phyloP scores from a whole-genome alignment of 53 echinoderm and acorn worm genomes.

The Mesocentrotus franciscanus region DNA sequence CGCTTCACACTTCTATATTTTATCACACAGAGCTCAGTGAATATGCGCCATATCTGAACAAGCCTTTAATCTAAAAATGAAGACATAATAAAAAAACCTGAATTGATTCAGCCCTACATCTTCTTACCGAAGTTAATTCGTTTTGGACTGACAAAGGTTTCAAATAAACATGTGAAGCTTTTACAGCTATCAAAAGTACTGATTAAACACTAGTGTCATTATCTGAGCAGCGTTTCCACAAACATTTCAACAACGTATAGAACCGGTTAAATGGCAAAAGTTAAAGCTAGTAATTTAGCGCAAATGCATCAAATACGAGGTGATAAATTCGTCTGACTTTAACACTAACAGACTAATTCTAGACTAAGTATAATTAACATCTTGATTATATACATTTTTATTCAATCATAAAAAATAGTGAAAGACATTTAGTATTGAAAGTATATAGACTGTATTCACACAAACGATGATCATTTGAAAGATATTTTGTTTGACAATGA shows the following conservation, averaged over 20 bases:
- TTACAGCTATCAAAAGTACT: no score
- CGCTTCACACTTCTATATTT: no score
- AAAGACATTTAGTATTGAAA: not conserved
- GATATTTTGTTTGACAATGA: not conserved
- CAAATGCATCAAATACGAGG: not conserved
- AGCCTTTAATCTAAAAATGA: not conserved
- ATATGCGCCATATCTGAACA: no score
- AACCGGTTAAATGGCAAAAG: not conserved
- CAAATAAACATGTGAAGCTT: no score
- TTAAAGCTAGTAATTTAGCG: not conserved
- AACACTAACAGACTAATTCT: not conserved
- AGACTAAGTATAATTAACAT: not conserved
- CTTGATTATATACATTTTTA: slow-evolving; percentile 11
- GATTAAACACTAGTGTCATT: no score
- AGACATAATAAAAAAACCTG: not conserved
- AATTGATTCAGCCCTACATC: no score
- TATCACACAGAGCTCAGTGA: no score
- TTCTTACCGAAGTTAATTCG: no score
- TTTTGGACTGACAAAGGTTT: not conserved
- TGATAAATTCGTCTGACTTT: not conserved
- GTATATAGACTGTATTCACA: not conserved
- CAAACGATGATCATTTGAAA: not conserved
- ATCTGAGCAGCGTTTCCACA: no score
- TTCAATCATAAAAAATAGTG: slow-evolving; percentile 18
- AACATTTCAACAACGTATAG: not conserved